Evolutionary conservation across 2,797 vertebrate genomes (phyloP).

Genomic region (Alcedo atthis): DNA sequence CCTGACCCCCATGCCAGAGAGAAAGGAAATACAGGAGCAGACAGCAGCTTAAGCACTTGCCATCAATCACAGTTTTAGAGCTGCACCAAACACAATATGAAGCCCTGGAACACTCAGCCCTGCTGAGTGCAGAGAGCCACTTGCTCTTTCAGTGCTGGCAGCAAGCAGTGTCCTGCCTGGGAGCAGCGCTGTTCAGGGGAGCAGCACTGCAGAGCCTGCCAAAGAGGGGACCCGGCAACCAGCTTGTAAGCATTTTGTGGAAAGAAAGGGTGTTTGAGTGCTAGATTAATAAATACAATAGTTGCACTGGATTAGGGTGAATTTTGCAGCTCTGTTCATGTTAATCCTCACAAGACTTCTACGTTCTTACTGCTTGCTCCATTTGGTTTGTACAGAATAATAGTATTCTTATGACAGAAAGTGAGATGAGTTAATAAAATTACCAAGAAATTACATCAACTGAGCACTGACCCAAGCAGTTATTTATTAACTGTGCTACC

Average conservation of each 20-base stretch:
- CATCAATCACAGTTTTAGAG: not conserved
- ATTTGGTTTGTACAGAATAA: not conserved
- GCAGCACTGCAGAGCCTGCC: not conserved
- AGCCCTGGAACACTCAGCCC: accelerated
- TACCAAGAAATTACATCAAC: constrained; percentile 15
- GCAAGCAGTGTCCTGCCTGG: not conserved
- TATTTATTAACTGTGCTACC: not conserved
- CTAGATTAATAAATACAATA: not conserved
- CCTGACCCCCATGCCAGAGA: accelerated
- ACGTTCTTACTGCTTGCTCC: not conserved
- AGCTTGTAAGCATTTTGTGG: not conserved
- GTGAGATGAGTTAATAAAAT: constrained; percentile 36
- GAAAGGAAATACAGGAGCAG: not conserved
- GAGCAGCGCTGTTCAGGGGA: accelerated
- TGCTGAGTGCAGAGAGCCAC: not conserved
- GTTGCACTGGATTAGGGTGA: not conserved
- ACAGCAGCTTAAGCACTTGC: accelerated
- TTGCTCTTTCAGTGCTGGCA: not conserved
- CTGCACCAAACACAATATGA: accelerated
- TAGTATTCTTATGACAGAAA: not conserved
- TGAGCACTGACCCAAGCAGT: not conserved
- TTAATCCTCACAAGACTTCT: not conserved
- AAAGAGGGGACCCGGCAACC: accelerated
- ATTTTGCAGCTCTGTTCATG: not conserved
- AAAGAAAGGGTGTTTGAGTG: not conserved